Conservation (phyloP, 1,140 invertebrate genomes). For the Steinernema khuongi region DNA sequence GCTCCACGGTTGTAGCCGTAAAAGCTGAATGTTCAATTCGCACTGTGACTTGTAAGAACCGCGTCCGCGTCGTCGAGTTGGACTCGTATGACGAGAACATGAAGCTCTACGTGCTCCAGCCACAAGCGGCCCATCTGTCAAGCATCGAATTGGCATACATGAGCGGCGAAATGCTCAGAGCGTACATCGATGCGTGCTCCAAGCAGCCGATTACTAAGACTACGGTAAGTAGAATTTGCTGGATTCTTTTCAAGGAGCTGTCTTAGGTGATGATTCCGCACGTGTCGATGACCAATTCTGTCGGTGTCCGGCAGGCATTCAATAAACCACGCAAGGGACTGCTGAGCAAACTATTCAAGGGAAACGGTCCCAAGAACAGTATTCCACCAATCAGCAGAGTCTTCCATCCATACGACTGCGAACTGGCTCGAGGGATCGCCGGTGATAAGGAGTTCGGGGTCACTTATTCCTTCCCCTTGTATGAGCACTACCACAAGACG, state of each 20-base stretch:
- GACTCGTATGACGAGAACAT: neutral
- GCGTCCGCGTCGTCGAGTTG: neutral
- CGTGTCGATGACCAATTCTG: neutral
- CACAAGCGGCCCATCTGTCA: neutral
- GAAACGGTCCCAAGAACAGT: neutral
- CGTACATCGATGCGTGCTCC: neutral
- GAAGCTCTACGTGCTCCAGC: slow-evolving; percentile 11
- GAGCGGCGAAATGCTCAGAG: neutral
- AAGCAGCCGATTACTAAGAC: neutral
- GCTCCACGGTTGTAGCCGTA: neutral
- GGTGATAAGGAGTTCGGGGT: neutral
- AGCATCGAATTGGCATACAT: neutral
- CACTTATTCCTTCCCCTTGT: neutral
- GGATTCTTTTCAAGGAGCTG: neutral
- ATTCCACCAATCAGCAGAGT: neutral
- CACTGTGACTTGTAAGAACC: neutral
- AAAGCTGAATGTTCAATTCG: neutral
- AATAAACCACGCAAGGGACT: neutral
- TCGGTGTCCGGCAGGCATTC: neutral
- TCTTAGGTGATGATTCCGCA: neutral
- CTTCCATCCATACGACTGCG: neutral
- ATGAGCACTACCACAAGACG: slow-evolving; percentile 4
- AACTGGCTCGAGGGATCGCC: neutral
- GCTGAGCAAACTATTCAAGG: neutral
- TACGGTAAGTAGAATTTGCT: neutral